These are phyloP conservation scores for Pipistrellus kuhlii DNA, from an alignment of 2,797 vertebrate genomes.

Conservation along the genomic window DNA sequence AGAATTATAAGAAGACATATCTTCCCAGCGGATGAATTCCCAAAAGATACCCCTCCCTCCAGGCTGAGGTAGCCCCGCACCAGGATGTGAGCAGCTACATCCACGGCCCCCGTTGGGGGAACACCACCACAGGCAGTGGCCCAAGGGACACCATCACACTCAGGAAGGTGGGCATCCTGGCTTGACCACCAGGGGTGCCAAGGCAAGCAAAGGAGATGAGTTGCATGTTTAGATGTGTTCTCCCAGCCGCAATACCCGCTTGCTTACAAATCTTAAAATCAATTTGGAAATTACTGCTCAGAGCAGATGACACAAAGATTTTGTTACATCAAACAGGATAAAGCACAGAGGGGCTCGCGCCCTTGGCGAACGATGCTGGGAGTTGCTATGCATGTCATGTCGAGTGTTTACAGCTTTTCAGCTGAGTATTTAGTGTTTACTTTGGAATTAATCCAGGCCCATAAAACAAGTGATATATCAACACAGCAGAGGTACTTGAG, in stretches of 20 bases:
- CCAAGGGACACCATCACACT: accelerated
- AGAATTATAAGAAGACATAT: accelerated
- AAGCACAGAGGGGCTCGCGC: slow-evolving; percentile 54
- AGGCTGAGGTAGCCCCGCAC: accelerated
- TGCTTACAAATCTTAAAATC: background rate
- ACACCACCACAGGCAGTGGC: accelerated
- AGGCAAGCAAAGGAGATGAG: background rate
- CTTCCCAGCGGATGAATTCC: background rate
- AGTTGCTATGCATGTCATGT: slow-evolving; percentile 64
- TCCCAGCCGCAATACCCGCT: background rate
- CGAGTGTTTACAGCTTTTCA: slow-evolving; percentile 79
- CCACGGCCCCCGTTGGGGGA: background rate
- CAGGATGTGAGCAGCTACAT: background rate
- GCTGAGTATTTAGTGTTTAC: slow-evolving; percentile 82
- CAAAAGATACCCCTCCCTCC: background rate
- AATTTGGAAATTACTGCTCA: slow-evolving; percentile 17
- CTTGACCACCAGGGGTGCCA: background rate
- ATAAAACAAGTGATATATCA: slow-evolving; percentile 83
- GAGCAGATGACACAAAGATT: slow-evolving; percentile 34
- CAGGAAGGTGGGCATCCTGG: background rate
- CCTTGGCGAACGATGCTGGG: slow-evolving; percentile 61
- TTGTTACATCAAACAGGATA: slow-evolving; percentile 42
- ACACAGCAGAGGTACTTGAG: slow-evolving; percentile 74
- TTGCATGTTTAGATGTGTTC: accelerated
- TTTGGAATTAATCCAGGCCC: slow-evolving; percentile 85